These are phyloP conservation scores for Sycophila sp. DNA, from an alignment of 1,140 invertebrate species.

Conservation along the genomic window DNA sequence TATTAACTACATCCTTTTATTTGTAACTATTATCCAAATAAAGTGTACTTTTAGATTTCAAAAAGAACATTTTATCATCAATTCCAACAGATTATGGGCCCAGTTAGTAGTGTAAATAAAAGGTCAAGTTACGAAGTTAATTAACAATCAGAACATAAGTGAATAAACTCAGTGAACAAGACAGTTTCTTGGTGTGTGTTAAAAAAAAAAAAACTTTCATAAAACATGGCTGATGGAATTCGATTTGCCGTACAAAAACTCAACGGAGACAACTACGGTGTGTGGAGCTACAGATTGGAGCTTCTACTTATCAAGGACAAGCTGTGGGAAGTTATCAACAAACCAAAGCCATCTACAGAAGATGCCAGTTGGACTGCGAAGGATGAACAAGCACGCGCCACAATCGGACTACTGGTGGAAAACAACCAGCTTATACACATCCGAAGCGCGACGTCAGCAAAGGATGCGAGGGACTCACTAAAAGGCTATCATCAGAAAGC, in stretches of 20 bases:
- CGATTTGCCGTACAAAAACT: conserved; percentile 30
- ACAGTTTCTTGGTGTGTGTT: neutral
- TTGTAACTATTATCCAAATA: no score
- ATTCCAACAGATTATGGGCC: neutral
- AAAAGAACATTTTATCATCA: no score
- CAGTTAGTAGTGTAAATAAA: neutral
- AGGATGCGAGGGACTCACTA: neutral
- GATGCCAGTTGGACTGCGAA: neutral
- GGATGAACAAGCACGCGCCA: conserved; percentile 11
- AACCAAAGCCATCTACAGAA: neutral
- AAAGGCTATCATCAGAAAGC: neutral
- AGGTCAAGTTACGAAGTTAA: no score
- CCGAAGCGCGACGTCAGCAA: neutral
- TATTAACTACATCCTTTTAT: no score
- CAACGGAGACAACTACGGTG: conserved; percentile 32
- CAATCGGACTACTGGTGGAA: conserved; percentile 5
- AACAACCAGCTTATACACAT: conserved; percentile 11
- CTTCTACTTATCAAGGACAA: conserved; percentile 41
- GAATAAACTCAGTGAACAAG: neutral
- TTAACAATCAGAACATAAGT: neutral
- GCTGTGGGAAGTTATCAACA: conserved; percentile 33
- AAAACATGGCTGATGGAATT: neutral
- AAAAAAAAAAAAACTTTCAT: no score
- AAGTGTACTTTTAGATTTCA: no score
- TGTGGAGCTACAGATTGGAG: conserved; percentile 43